phyloP scores from a whole-genome alignment of 2,797 vertebrate genomes.

The Lagorchestes hirsutus region DNA sequence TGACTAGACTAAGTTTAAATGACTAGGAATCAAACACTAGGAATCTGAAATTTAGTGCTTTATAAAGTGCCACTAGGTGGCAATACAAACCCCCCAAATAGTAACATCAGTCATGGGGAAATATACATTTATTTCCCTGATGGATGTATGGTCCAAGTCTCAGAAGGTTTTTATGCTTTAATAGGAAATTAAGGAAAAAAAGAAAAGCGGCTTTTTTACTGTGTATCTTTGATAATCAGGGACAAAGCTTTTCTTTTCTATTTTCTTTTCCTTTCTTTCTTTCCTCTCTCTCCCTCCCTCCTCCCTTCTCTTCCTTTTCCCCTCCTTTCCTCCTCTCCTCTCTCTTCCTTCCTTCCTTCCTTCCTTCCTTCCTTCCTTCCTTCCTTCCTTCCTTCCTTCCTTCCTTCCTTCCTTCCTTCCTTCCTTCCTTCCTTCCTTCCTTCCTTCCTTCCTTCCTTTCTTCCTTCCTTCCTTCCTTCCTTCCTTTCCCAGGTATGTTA shows the following conservation, averaged over 20 bases:
- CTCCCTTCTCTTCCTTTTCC: not conserved
- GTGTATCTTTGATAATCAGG: not conserved
- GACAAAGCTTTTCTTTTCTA: not conserved
- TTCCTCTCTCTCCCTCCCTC: rapidly evolving
- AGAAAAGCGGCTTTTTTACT: not conserved
- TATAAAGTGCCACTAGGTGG: constrained; percentile 83
- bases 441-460: too few species aligned
- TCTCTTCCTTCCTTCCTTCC: too few species aligned
- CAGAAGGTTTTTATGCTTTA: constrained; percentile 49
- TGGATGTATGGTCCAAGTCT: not conserved
- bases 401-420: too few species aligned
- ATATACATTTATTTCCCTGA: not conserved
- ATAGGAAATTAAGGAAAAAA: constrained; percentile 44
- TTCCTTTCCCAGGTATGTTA: not conserved
- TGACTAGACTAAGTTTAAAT: not conserved
- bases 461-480: too few species aligned
- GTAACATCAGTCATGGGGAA: not conserved
- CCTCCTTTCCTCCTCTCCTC: not conserved
- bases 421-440: too few species aligned
- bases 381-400: too few species aligned
- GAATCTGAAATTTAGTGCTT: not conserved
- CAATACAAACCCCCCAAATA: constrained; percentile 82
- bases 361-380: rapidly evolving
- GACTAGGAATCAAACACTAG: not conserved
- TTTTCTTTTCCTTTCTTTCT: not conserved